Evolutionary conservation across 2,888 invertebrate genomes (phyloP).

Genomic region (Sympetrum striolatum): DNA sequence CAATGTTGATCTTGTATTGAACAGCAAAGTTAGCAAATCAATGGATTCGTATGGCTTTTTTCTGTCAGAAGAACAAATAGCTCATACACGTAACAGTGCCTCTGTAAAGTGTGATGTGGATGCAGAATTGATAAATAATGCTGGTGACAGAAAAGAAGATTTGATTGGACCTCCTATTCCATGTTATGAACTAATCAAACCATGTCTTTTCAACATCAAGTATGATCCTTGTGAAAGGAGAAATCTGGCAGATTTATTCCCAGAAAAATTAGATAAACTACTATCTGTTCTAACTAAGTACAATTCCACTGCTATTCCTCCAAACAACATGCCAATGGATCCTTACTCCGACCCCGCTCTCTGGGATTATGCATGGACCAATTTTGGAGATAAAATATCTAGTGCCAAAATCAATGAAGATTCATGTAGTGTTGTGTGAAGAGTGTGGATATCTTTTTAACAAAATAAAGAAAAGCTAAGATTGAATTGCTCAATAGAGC

Average conservation of each 20-base stretch:
- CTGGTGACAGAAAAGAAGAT: background rate
- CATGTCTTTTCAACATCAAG: slow-evolving; percentile 63
- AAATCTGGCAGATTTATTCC: slow-evolving; percentile 55
- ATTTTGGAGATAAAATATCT: slow-evolving; percentile 71
- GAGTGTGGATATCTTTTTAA: background rate
- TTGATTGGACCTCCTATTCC: slow-evolving; percentile 53
- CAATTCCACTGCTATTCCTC: slow-evolving; percentile 74
- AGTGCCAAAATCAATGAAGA: background rate
- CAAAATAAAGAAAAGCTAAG: background rate
- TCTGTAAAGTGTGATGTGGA: slow-evolving; percentile 46
- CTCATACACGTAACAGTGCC: background rate
- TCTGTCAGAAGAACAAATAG: background rate
- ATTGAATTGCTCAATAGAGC: background rate
- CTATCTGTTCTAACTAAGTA: slow-evolving; percentile 62
- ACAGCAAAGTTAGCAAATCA: slow-evolving; percentile 60
- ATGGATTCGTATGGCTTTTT: slow-evolving; percentile 54
- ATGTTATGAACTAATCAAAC: slow-evolving; percentile 71
- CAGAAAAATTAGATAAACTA: slow-evolving; percentile 54
- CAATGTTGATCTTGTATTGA: slow-evolving; percentile 58
- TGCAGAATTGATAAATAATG: slow-evolving; percentile 50
- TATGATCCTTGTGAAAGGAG: slow-evolving; percentile 62
- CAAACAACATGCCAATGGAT: slow-evolving; percentile 68
- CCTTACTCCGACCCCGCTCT: slow-evolving; percentile 65
- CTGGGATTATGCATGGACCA: slow-evolving; percentile 82
- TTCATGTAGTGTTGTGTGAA: background rate